Percentiles rank a stretch among this genome's conserved stretches.
Evolutionary conservation across 2,113 vertebrate species (phyloP).

Genomic region (human (Homo sapiens)): GRCh38 chr15:62841001-62841500

Average conservation of each 20-base stretch:
- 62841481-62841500: neutral
- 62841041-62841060: slow-evolving; percentile 56
- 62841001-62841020: slow-evolving; percentile 4
- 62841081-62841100: slow-evolving; percentile 60
- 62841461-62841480: neutral
- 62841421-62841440: neutral
- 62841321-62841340: slow-evolving; percentile 71
- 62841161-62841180: slow-evolving; percentile 83
- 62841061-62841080: slow-evolving; percentile 63
- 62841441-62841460: neutral
- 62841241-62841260: slow-evolving; percentile 62
- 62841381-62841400: neutral
- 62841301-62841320: slow-evolving; percentile 67
- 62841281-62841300: slow-evolving; percentile 76
- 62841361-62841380: slow-evolving; percentile 37
- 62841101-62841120: slow-evolving; percentile 36
- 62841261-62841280: slow-evolving; percentile 73
- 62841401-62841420: neutral
- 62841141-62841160: slow-evolving; percentile 69
- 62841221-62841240: slow-evolving; percentile 71
- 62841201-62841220: slow-evolving; percentile 79
- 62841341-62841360: slow-evolving; percentile 60
- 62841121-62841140: slow-evolving; percentile 60
- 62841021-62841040: slow-evolving; percentile 60
- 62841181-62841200: slow-evolving; percentile 78